Percentiles rank a stretch among this genome's conserved stretches.
These are phyloP conservation scores for Pristis pectinata DNA, from an alignment of 2,797 vertebrate genomes.

Conservation along the genomic window DNA sequence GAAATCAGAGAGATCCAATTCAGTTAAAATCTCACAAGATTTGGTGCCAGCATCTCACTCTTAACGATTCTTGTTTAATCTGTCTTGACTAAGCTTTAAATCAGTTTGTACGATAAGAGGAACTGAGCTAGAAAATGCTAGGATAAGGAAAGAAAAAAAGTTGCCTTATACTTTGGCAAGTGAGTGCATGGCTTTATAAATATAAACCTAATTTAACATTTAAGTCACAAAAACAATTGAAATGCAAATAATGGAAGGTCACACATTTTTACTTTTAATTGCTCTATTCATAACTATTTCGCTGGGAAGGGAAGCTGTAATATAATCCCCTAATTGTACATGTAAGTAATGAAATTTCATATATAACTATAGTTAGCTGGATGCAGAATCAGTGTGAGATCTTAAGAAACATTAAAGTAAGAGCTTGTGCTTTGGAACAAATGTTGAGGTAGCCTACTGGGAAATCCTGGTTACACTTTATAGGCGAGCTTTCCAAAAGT, in stretches of 20 bases:
- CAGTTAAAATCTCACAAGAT: too few species aligned
- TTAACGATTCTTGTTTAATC: too few species aligned
- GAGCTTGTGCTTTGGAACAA: background rate
- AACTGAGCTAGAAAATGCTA: background rate
- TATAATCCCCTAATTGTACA: background rate
- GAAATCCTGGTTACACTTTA: background rate
- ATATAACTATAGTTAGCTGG: background rate
- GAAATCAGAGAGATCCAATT: too few species aligned
- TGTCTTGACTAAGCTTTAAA: too few species aligned
- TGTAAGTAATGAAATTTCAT: background rate
- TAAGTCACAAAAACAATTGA: background rate
- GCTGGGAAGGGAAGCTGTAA: background rate
- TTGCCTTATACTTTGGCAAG: background rate
- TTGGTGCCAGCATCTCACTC: too few species aligned
- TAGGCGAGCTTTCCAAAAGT: background rate
- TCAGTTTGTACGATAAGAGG: too few species aligned
- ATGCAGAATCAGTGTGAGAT: background rate
- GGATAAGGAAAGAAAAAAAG: background rate
- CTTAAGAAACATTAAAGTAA: background rate
- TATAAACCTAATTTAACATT: background rate
- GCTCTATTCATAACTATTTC: background rate
- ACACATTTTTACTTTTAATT: constrained; percentile 8
- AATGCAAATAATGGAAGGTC: constrained; percentile 1
- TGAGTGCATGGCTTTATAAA: background rate
- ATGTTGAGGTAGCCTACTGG: background rate